Base-by-base conservation (phyloP, 2,888 invertebrate species). In the Scaptomyza polygonia region DNA sequence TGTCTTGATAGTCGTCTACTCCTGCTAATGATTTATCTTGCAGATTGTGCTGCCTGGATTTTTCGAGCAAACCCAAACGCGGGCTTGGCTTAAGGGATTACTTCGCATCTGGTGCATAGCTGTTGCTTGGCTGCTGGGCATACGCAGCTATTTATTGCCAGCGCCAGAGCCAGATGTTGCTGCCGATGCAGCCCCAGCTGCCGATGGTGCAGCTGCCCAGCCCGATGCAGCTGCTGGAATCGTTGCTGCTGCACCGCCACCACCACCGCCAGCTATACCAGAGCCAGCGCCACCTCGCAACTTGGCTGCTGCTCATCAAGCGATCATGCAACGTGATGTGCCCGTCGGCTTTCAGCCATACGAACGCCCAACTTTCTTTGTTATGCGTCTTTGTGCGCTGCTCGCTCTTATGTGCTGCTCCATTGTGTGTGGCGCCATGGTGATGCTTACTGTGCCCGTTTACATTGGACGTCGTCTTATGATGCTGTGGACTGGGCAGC, bases 1-100 rank as follows among this genome's bases (percentile, higher is more conserved):
- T 34, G 34, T 1, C 34, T 34, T 36, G 8, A 8, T 36, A 5
- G 3, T 14, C 2, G 2, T 0, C 3, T 2, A 0, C 2, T 11
- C 8, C 6, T 32, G 3, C 14, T 54, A 44, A 32, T 36, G 0
- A 0, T 7, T 11, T 0, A 2, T 21, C 9, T 27, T 30, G 4
- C 61, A 95, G 94, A 97, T 99, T 34, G 97, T 99, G 52, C 93
- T 99, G 56, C 99, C 99, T 0, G 98, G 99, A 0, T 93, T 99
- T 40, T 93, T 99, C 64, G 99, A 99, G 89, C 99, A 99, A 92
- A 97, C 97, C 0, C 98, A 99, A 91, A 98, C 98, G 0, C 94
- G 98, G 7, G 96, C 96, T 8, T 98, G 99, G 97, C 92, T 99
- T 69, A 98, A 99, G 91, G 95, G 95, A n/a, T 92, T 97, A 9